phyloP scores from a whole-genome alignment of 2,797 vertebrate genomes.

The Cynopterus sphinx region DNA sequence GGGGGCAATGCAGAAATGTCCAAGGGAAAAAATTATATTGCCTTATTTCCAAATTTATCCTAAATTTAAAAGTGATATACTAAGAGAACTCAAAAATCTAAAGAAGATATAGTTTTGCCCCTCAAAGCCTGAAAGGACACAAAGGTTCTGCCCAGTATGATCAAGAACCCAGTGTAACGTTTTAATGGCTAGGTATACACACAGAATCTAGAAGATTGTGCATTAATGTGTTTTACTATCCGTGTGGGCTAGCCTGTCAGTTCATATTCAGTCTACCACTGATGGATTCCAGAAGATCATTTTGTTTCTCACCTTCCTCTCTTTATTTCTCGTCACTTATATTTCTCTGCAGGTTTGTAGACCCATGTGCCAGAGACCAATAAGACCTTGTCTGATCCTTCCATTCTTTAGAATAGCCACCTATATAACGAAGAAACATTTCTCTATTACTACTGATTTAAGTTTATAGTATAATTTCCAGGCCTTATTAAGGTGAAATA shows the following conservation, averaged over 20 bases:
- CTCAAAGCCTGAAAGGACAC: background rate
- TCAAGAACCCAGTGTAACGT: background rate
- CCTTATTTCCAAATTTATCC: background rate
- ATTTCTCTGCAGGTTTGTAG: background rate
- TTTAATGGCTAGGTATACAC: background rate
- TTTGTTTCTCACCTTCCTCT: background rate
- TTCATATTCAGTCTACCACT: background rate
- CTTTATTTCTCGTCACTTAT: background rate
- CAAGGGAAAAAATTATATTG: background rate
- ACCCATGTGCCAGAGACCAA: background rate
- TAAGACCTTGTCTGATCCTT: background rate
- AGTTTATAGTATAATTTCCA: background rate
- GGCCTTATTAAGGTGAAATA: background rate
- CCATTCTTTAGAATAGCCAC: background rate
- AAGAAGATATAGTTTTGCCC: background rate
- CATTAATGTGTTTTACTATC: background rate
- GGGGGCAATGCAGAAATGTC: background rate
- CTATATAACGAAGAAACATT: background rate
- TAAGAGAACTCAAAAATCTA: conserved; percentile 7
- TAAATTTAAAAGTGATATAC: background rate
- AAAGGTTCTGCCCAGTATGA: background rate
- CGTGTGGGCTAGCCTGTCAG: background rate
- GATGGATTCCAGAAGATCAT: background rate
- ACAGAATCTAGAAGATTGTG: background rate
- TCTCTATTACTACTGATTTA: background rate